phyloP scores from a whole-genome alignment of 2,888 invertebrate genomes.

The Euzophera pinguis region DNA sequence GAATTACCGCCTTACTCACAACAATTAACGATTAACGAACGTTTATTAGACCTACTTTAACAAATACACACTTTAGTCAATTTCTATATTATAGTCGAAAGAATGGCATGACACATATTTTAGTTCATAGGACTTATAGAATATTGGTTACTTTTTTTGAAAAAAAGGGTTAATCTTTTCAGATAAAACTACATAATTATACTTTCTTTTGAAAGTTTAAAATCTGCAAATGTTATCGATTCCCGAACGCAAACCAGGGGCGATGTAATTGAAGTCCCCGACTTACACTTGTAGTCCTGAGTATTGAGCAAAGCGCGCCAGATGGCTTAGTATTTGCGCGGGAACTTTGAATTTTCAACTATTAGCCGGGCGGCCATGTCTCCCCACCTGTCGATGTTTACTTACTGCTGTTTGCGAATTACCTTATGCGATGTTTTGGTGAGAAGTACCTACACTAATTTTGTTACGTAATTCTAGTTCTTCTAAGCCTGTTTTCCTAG shows the following conservation, averaged over 20 bases:
- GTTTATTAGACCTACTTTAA: no score
- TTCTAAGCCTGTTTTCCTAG: background rate
- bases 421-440: slow-evolving; percentile 11
- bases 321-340: slow-evolving; percentile 77
- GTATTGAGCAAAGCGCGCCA: slow-evolving; percentile 59
- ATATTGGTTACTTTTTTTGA: no score
- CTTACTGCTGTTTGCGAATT: slow-evolving; percentile 15
- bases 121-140: no score
- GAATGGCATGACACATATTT: no score
- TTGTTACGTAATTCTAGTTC: background rate
- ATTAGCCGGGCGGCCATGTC: slow-evolving; percentile 45
- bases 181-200: no score
- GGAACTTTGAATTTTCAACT: slow-evolving; percentile 76
- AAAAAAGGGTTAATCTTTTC: no score
- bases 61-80: no score
- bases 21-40: no score
- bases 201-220: no score
- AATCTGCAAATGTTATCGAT: background rate
- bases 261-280: slow-evolving; percentile 32
- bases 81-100: no score
- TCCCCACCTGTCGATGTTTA: slow-evolving; percentile 67
- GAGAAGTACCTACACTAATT: background rate
- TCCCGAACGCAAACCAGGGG: slow-evolving; percentile 9
- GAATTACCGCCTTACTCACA: no score
- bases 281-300: slow-evolving; percentile 34